Evolutionary conservation across 2,113 vertebrate genomes (phyloP).

Genomic region (Elaphurus davidianus): DNA sequence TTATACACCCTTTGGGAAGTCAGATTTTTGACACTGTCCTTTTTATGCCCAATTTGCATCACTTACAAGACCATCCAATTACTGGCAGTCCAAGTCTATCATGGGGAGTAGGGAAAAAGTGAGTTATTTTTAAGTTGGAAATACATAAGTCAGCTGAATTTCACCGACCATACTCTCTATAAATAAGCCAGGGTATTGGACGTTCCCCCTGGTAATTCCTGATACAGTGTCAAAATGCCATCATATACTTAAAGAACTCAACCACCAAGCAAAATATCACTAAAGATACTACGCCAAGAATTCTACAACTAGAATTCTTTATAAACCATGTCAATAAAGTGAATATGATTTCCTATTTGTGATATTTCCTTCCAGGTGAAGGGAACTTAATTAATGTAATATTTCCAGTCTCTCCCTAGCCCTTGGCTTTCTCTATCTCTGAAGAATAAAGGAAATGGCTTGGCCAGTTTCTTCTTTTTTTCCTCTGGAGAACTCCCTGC

Average conservation of each 20-base stretch:
- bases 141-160: slow-evolving; percentile 39
- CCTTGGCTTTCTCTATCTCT: background rate
- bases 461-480: background rate
- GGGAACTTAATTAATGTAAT: slow-evolving; percentile 26
- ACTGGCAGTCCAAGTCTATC: background rate
- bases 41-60: background rate
- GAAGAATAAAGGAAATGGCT: background rate
- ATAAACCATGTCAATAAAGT: background rate
- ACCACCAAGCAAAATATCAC: background rate
- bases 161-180: background rate
- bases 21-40: slow-evolving; percentile 4
- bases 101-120: background rate
- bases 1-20: slow-evolving; percentile 1
- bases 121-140: slow-evolving; percentile 5
- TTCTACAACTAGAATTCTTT: slow-evolving; percentile 7
- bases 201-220: background rate
- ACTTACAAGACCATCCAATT: background rate
- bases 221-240: slow-evolving; percentile 32
- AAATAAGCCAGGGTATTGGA: slow-evolving; percentile 22
- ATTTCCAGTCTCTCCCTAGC: background rate
- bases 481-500: background rate
- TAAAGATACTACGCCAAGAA: background rate
- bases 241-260: slow-evolving; percentile 58
- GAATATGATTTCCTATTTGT: background rate
- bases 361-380: slow-evolving; percentile 21